phyloP scores from a whole-genome alignment of 2,888 invertebrate genomes.

The Drosophila ezoana region DNA sequence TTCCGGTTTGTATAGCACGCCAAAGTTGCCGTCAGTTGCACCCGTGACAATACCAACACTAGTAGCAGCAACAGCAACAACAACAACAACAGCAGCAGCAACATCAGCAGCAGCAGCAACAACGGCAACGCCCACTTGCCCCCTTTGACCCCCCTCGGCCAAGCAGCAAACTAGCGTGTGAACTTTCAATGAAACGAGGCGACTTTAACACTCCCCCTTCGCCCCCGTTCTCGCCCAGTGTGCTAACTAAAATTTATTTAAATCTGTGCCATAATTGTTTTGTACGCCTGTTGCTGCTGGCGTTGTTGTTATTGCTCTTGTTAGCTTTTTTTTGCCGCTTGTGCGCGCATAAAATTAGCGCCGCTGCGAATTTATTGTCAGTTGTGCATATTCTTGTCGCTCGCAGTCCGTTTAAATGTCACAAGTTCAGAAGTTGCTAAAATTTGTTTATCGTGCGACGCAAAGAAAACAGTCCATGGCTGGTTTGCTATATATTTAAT shows the following conservation, averaged over 20 bases:
- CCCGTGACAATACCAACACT: conserved; percentile 65
- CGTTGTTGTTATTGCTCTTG: conserved; percentile 9
- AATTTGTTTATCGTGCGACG: conserved; percentile 32
- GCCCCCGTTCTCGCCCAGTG: conserved; percentile 12
- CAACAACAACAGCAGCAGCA: background rate
- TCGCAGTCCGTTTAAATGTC: conserved; percentile 48
- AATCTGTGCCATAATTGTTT: conserved; percentile 75
- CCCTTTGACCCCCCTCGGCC: conserved; percentile 9
- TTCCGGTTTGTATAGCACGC: conserved; percentile 60
- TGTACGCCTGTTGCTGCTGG: conserved; percentile 62
- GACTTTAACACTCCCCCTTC: conserved; percentile 39
- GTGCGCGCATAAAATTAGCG: conserved; percentile 69
- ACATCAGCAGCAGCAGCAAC: background rate
- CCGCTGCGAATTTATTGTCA: conserved; percentile 59
- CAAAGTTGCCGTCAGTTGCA: conserved; percentile 62
- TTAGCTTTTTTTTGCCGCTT: conserved; percentile 23
- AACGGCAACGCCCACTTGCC: background rate
- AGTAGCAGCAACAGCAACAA: background rate
- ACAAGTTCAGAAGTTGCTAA: conserved; percentile 51
- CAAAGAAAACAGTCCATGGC: background rate
- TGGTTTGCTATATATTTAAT: background rate
- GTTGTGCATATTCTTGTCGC: conserved; percentile 52
- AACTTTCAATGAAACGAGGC: conserved; percentile 58
- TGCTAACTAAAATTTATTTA: conserved; percentile 69
- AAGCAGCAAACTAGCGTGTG: conserved; percentile 58